phyloP scores from a whole-genome alignment of 2,797 vertebrate species.

The Sciurus vulgaris region DNA sequence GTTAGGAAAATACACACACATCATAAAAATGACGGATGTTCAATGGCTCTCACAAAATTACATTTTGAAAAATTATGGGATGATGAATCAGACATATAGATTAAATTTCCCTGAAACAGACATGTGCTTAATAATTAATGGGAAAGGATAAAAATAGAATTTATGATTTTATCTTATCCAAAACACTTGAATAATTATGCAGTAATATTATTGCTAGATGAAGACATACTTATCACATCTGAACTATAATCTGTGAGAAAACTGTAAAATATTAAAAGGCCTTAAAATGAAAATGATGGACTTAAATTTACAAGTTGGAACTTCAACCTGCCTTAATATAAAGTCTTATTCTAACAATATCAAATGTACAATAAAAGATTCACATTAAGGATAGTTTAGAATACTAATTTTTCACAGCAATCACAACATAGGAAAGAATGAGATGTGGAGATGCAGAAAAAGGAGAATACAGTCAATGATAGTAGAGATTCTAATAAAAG shows the following conservation, averaged over 20 bases:
- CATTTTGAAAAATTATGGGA: conserved; percentile 79
- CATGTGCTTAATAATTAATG: conserved; percentile 80
- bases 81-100: conserved; percentile 77
- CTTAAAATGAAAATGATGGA: conserved; percentile 2
- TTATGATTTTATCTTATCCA: conserved; percentile 69
- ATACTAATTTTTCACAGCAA: not conserved
- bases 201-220: conserved; percentile 43
- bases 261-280: conserved; percentile 20
- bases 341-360: conserved; percentile 19
- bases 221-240: conserved; percentile 51
- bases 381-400: not conserved
- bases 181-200: conserved; percentile 75
- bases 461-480: not conserved
- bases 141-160: conserved; percentile 72
- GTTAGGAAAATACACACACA: conserved; percentile 7
- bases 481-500: not conserved
- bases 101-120: conserved; percentile 77
- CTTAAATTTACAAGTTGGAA: not conserved
- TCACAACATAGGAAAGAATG: not conserved
- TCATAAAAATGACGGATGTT: conserved; percentile 74
- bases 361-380: not conserved
- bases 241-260: conserved; percentile 56
- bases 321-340: not conserved
- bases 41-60: conserved; percentile 76
- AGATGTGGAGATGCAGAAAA: not conserved